Conservation (phyloP, 1,140 invertebrate species). For the Acromyrmex heyeri region DNA sequence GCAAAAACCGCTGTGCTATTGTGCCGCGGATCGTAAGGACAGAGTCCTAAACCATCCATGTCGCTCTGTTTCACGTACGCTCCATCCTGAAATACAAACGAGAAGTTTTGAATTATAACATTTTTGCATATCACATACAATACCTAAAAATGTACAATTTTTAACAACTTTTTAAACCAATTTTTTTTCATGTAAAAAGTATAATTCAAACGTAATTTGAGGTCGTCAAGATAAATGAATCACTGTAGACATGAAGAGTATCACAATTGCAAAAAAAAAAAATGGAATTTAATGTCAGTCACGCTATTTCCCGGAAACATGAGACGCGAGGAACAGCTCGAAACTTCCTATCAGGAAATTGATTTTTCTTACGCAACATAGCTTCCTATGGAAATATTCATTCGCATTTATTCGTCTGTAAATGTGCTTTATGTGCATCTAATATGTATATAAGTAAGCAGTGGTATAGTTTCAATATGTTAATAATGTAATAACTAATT, state of each 20-base stretch:
- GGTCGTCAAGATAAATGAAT: conserved; percentile 20
- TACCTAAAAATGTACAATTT: background rate
- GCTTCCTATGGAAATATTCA: conserved; percentile 5
- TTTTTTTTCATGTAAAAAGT: background rate
- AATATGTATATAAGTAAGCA: too few species aligned
- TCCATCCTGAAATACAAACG: conserved; percentile 87
- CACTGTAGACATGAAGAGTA: background rate
- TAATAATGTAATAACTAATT: conserved; percentile 53
- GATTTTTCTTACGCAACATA: conserved; percentile 41
- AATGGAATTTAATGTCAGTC: conserved; percentile 11
- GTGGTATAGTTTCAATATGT: conserved; percentile 17
- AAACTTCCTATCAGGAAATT: conserved; percentile 43
- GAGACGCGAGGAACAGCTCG: conserved; percentile 6
- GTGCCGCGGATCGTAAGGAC: conserved; percentile 97
- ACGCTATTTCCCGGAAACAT: conserved; percentile 35
- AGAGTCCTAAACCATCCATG: conserved; percentile 93
- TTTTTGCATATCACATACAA: background rate
- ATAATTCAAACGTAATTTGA: conserved; percentile 10
- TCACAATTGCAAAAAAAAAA: background rate
- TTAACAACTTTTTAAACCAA: background rate
- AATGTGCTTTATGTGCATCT: background rate
- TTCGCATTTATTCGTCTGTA: conserved; percentile 24
- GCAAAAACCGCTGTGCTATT: conserved; percentile 96
- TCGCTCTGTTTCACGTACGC: conserved; percentile 88
- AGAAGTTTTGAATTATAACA: background rate